Evolutionary conservation across 1,140 invertebrate genomes (phyloP), one percentile per base, ranked within the genome.

Genomic region (Monochamus saltuarius): DNA sequence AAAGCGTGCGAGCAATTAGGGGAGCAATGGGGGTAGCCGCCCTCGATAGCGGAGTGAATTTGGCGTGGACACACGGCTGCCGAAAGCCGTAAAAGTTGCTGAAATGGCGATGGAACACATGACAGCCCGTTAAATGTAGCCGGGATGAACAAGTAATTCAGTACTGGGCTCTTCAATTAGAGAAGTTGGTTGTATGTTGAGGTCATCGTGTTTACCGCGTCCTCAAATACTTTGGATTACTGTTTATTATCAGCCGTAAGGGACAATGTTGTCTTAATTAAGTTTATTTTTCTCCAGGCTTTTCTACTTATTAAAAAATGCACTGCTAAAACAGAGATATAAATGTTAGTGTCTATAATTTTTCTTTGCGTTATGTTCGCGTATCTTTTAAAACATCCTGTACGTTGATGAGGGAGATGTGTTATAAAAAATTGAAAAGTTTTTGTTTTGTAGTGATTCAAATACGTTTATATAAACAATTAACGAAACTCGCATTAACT

Each of bases 161-260:
- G 59, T 68, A 65, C 59, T 47, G 58, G 60, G 59, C 60, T 61
- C 63, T 66, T 68, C 66, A 68, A 68, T 68, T 68, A 68, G 61
- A 57, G 55, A 63, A 68, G 53, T 66, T 63, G 64, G 45, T 50
- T 55, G 61, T 65, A 65, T 62, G 58, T 39, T 65, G 57, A 40
- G 57, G 45, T 49, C 57, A 57, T 57, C 42, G 45, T 57, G 47
- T 42, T 37, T 57, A 47, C 47, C 47, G 47, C 47, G 47, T 43
- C 22, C 45, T 47, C n/a, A 17, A 34, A 58, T 52, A 45, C 49
- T 40, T 61, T 29, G 49, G 47, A 54, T 56, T 51, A 56, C 43
- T 56, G 51, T 61, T 61, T 49, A 61, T 56, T 61, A 38, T 34
- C n/a, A 35, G 29, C 46, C 39, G 19, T 51, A 56, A 37, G 22